Evolutionary conservation across 2,113 vertebrate genomes (phyloP), one percentile per base, ranked within the genome.

Genomic region (Rhegmatorhina hoffmannsi): DNA sequence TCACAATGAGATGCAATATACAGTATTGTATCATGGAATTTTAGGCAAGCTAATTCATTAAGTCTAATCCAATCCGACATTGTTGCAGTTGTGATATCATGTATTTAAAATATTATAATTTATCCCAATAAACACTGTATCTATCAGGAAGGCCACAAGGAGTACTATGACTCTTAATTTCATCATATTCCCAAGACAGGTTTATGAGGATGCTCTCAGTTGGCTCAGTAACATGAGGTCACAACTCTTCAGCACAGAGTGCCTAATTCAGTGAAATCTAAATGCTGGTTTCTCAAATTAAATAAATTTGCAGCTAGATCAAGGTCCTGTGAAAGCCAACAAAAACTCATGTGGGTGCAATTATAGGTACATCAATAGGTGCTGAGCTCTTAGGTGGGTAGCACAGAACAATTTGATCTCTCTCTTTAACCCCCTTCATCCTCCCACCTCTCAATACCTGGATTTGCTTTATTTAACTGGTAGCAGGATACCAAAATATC

Each of bases 301-400:
- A 66, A 55, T 40, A 7, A 7, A 75, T 66, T 19, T 83, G 24
- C 40, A 79, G 46, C 43, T 60, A 60, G 0, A 0, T 56, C 56
- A 72, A 82, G n/a, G 38, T 56, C 74, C 40, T 56, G 40, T 38
- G 68, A 73, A 83, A 76, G 36, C 28, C 58, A 93, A 47, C 0
- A 3, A 80, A 76, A 83, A 23, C 40, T 70, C 49, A 44, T 0
- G 5, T 1, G 3, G 62, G 26, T 0, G 0, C 28, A 36, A 44
- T 36, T 56, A 17, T 1, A 55, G 60, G 7, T 74, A 5, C 13
- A 44, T 63, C 33, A 63, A 3, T 1, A 60, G 34, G 26, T 52
- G 68, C 8, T 2, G 33, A 75, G 31, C 34, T 50, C 36, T 68
- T n/a, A 60, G 2, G 8, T 26, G 18, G 19, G 17, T 28, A 76